These are phyloP conservation scores for Petrocephalus zakoni DNA, from an alignment of 2,113 vertebrate genomes.

Conservation along the genomic window DNA sequence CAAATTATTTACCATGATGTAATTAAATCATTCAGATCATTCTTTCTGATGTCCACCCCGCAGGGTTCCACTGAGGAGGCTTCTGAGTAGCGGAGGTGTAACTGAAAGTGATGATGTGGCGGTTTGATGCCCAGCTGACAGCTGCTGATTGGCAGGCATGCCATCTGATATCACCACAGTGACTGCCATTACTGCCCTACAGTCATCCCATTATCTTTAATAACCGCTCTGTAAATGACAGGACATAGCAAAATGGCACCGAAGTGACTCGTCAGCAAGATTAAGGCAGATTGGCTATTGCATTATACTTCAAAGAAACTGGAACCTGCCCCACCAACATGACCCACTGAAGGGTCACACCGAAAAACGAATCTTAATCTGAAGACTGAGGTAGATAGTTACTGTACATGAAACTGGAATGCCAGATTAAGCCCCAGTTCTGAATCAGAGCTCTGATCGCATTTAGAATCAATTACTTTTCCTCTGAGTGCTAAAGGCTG, in stretches of 20 bases:
- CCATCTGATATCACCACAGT: not conserved
- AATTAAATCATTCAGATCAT: not conserved
- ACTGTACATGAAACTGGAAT: not conserved
- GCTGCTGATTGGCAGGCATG: not conserved
- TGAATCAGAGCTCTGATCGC: not conserved
- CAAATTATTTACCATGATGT: not conserved
- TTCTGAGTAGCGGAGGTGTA: not conserved
- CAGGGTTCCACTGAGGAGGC: not conserved
- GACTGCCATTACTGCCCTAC: not conserved
- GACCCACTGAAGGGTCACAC: not conserved
- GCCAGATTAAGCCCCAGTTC: constrained; percentile 7
- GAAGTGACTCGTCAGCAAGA: not conserved
- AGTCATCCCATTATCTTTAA: not conserved
- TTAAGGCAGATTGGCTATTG: not conserved
- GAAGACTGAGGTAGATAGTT: not conserved
- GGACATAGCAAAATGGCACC: not conserved
- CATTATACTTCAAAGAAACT: not conserved
- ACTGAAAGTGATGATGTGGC: not conserved
- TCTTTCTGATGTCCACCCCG: not conserved
- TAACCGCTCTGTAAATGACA: not conserved
- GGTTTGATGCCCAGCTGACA: not conserved
- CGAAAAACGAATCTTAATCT: not conserved
- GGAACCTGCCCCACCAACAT: not conserved
- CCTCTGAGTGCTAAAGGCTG: not conserved
- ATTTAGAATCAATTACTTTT: not conserved